Base-by-base conservation (phyloP, 2,888 invertebrate genomes). In the Lepidonotus clava region DNA sequence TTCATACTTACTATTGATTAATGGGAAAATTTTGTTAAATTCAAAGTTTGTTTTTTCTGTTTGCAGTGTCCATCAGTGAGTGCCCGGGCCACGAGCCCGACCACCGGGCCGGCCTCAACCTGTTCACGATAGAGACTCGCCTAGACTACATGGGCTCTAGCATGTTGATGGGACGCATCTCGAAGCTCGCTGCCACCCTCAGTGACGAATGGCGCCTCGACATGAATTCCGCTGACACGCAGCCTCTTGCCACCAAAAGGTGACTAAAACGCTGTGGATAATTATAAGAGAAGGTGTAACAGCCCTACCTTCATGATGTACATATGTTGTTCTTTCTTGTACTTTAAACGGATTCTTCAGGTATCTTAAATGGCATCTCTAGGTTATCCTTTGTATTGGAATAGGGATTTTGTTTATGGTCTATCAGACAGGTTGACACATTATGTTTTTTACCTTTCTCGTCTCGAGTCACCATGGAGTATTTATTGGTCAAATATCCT, bases 91-190 rank as follows among this genome's bases (percentile, higher is more conserved):
- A 96, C 90, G 97, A 97, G 94, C 98, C 98, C 0, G 97, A 97
- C 91, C 98, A 98, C 94, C 97, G 96, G 84, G 97, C 77, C 94
- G 98, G 91, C 66, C 83, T 93, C 88, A 96, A 96, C 91, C 95
- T 98, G 89, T 96, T 96, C 91, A 98, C 98, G 21, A 94, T 98
- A 83, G 98, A 99, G 95, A 95, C 98, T 90, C 96, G 98, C 32
- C 95, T 99, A 87, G 99, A 99, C 95, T 99, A 99, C 95, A 99
- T 99, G 99, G 98, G 98, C 88, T 97, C 98, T n/a, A 96, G 97
- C 56, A 98, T 98, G 87, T 95, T 99, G 88, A 97, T 99, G 96
- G 97, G 97, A 14, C 95, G 98, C 83, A 97, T 98, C 77, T 97
- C 97, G 90, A 96, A 96, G 21, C 96, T 98, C 89, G 96, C 96